These are phyloP conservation scores for Chunga burmeisteri DNA, from an alignment of 2,113 vertebrate genomes.

Conservation along the genomic window DNA sequence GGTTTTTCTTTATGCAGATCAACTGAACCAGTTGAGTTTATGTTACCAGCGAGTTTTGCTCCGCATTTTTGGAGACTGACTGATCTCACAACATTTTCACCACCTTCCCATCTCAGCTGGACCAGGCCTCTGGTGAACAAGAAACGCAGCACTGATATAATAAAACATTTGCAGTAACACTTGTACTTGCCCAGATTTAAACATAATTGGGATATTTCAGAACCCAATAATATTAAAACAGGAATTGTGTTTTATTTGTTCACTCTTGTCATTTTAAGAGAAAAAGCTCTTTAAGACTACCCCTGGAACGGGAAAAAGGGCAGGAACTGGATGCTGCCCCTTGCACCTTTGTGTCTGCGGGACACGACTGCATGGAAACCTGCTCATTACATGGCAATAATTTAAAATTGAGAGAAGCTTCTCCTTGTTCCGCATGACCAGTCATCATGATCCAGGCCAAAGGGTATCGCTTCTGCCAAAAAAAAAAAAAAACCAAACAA, in stretches of 20 bases:
- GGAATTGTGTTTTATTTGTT: neutral
- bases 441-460: neutral
- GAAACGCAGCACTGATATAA: neutral
- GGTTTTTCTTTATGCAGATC: neutral
- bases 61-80: neutral
- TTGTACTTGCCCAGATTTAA: neutral
- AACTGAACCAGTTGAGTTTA: neutral
- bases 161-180: neutral
- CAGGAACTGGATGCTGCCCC: neutral
- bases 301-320: neutral
- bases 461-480: neutral
- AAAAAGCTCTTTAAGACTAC: neutral
- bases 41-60: neutral
- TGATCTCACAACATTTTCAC: neutral
- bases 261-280: neutral
- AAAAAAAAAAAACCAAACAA: neutral
- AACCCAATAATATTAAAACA: neutral
- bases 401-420: neutral
- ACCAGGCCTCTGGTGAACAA: neutral
- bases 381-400: neutral
- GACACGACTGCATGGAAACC: neutral
- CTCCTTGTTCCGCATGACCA: neutral
- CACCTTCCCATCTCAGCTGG: neutral
- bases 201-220: neutral
- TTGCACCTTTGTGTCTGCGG: neutral